Percentiles rank a stretch among this genome's conserved stretches.
Evolutionary conservation across 2,797 vertebrate species (phyloP).

Genomic region (Picus viridis): DNA sequence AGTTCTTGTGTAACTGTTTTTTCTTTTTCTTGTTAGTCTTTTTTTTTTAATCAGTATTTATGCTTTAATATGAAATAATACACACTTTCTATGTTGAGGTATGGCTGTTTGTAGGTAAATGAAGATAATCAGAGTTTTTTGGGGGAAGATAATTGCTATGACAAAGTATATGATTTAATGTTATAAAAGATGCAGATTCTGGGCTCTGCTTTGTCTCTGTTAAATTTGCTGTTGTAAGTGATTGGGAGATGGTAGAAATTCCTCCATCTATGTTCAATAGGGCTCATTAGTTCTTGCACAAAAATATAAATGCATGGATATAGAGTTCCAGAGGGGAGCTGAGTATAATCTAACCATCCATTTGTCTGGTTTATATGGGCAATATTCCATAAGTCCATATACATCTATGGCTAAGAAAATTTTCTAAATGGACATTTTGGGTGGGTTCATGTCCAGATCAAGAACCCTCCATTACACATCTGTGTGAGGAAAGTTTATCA

Average conservation of each 20-base stretch:
- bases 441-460: background rate
- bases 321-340: background rate
- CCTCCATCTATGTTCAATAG: background rate
- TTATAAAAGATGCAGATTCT: background rate
- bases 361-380: background rate
- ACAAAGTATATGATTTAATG: background rate
- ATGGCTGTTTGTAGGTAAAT: background rate
- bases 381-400: background rate
- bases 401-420: background rate
- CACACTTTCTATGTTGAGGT: background rate
- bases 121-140: background rate
- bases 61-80: background rate
- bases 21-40: no score
- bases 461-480: background rate
- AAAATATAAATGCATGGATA: background rate
- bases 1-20: background rate
- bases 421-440: background rate
- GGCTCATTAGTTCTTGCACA: background rate
- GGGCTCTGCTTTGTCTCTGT: background rate
- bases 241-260: background rate
- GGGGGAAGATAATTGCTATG: background rate
- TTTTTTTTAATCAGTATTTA: fast-evolving
- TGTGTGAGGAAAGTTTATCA: background rate
- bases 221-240: background rate
- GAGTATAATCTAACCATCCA: background rate